phyloP scores from a whole-genome alignment of 2,797 vertebrate genomes.

The Diplodus sargus region DNA sequence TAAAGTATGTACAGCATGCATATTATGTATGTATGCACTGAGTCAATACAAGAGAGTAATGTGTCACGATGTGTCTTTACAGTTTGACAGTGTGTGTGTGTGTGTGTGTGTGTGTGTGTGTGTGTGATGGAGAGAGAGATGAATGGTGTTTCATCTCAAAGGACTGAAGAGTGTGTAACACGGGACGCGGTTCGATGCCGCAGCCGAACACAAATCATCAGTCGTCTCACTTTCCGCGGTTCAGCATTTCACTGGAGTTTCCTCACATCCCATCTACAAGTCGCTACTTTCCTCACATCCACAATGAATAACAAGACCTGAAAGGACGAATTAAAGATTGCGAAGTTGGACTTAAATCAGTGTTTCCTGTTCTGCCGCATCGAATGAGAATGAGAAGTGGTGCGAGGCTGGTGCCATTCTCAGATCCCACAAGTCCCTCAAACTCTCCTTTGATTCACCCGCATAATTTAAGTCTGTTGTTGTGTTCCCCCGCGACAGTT shows the following conservation, averaged over 20 bases:
- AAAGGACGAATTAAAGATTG: not conserved
- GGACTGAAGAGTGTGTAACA: slow-evolving; percentile 14
- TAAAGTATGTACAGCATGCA: not conserved
- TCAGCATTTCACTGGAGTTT: slow-evolving; percentile 23
- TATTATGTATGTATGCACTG: not conserved
- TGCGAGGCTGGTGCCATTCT: no score
- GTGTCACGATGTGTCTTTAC: not conserved
- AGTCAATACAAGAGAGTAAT: slow-evolving; percentile 6
- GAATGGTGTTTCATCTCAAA: slow-evolving; percentile 28
- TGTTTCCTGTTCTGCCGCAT: not conserved
- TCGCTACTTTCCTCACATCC: not conserved
- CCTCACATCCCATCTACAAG: not conserved
- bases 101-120: slow-evolving; percentile 14
- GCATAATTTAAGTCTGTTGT: no score
- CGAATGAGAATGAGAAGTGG: no score
- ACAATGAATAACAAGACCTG: not conserved
- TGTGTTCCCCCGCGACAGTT: no score
- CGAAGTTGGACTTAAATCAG: not conserved
- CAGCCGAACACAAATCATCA: slow-evolving; percentile 26
- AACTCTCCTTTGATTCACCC: no score
- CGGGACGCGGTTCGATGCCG: slow-evolving; percentile 7
- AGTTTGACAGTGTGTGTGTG: slow-evolving; percentile 18
- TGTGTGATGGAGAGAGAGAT: not conserved
- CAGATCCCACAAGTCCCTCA: no score
- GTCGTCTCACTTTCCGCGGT: slow-evolving; percentile 4